Base-by-base conservation (phyloP, 2,888 invertebrate genomes). In the Rotaria socialis region DNA sequence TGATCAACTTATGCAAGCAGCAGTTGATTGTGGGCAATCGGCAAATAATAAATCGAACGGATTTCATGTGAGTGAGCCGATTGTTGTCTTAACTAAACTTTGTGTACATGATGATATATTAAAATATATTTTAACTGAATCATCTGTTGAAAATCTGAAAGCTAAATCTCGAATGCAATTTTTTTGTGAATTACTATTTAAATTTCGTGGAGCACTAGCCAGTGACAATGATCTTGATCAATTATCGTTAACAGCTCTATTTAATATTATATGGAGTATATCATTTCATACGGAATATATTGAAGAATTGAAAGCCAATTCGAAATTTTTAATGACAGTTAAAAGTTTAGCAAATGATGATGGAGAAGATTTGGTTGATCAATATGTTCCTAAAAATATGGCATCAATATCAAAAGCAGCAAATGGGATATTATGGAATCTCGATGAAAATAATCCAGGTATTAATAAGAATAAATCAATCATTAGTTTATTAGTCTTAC, bases 401-500 rank as follows among this genome's bases (percentile, higher is more conserved):
- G 47, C 80, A 47, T 80, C 80, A 14, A 14, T 80, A 47, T 0
- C 24, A 24, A 80, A 80, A 47, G 80, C 80, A 80, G 80, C 47
- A 5, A 43, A 24, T 47, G 80, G 80, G 24, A 47, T 80, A 14
- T n/a, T 80, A 43, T 80, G 80, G 80, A 80, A 80, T 80, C 80
- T 80, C 24, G 80, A 80, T n/a, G 80, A 80, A 47, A 47, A 80
- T 80, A 80, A 80, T 24, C 80, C 80, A 80, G 80, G 80, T 80
- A 80, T n/a, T 0, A 5, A 35, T 35, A 35, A 35, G 35, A 35
- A 35, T 35, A 35, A 35, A 35, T 35, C 35, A 35, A 35, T 35
- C 35, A 35, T 35, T 35, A 35, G 35, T 35, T 35, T 35, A 0
- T 67, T 14, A 24, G 11, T 47, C 24, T 24, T 43, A 47, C 1